A percentile compares a stretch with the other conserved stretches of the same genome.
Conservation (phyloP, 2,888 invertebrate genomes). For the Leptinotarsa juncta region DNA sequence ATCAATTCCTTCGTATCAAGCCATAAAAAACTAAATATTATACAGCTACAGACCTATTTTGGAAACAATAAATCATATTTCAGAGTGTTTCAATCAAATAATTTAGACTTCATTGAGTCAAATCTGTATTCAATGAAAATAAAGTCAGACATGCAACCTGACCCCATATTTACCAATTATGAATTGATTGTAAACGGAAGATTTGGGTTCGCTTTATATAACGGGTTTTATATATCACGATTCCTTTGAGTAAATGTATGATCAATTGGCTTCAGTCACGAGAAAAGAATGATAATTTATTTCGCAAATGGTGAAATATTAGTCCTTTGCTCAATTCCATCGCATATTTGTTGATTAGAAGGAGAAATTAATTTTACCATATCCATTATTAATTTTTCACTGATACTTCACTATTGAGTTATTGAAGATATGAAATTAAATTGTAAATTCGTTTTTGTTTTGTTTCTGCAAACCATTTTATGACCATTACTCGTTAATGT, state of each 20-base stretch:
- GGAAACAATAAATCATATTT: neutral
- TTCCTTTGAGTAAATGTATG: constrained; percentile 1
- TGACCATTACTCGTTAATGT: too few relatives aligned
- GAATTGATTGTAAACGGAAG: constrained; percentile 18
- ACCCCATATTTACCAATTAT: constrained; percentile 17
- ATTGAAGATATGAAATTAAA: too few relatives aligned
- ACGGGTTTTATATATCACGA: constrained; percentile 10
- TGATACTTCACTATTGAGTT: too few relatives aligned
- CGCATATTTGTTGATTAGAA: too few relatives aligned
- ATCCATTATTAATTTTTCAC: too few relatives aligned
- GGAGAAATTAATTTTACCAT: too few relatives aligned
- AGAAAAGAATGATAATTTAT: constrained; percentile 3
- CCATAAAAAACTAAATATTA: neutral
- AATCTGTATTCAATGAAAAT: constrained; percentile 9
- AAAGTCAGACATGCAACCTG: constrained; percentile 11
- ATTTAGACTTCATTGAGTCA: neutral
- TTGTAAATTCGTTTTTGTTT: too few relatives aligned
- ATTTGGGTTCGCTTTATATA: constrained; percentile 10
- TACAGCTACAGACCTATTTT: neutral
- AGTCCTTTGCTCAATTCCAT: too few relatives aligned
- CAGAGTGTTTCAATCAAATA: neutral
- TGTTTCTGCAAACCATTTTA: too few relatives aligned
- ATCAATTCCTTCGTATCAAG: neutral
- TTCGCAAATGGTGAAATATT: neutral
- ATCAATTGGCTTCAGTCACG: constrained; percentile 17